phyloP scores from a whole-genome alignment of 2,888 invertebrate species.

The Scaptomyza parva region DNA sequence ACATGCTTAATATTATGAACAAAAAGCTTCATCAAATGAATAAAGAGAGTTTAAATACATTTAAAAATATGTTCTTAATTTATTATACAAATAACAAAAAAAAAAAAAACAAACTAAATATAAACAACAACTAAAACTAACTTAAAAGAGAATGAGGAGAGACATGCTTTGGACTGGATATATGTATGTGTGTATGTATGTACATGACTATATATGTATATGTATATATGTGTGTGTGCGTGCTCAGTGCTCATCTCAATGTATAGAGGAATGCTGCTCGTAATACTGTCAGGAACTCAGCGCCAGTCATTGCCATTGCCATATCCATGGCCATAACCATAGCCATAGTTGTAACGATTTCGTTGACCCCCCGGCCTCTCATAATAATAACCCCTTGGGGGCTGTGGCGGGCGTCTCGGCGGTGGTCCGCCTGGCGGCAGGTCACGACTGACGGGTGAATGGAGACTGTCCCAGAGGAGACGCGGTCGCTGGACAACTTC shows the following conservation, averaged over 20 bases:
- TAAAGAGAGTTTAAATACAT: not conserved
- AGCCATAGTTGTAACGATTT: conserved; percentile 11
- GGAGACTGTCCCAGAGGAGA: conserved; percentile 72
- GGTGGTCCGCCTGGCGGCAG: conserved; percentile 49
- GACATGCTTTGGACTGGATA: conserved; percentile 26
- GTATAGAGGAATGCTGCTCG: conserved; percentile 2
- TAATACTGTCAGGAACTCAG: conserved; percentile 27
- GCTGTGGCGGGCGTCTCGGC: conserved; percentile 8
- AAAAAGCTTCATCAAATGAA: not conserved
- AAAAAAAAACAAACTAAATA: not conserved
- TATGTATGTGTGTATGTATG: not conserved
- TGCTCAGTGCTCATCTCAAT: conserved; percentile 4
- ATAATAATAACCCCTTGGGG: conserved; percentile 53
- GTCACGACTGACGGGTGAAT: conserved; percentile 66
- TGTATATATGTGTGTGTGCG: not conserved
- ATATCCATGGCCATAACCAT: conserved; percentile 17
- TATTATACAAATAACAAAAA: conserved; percentile 28
- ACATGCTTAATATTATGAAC: not conserved
- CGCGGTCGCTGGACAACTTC: conserved; percentile 79
- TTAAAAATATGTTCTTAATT: conserved; percentile 31
- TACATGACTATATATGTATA: conserved; percentile 18
- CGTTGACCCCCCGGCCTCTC: conserved; percentile 42
- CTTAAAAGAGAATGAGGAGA: conserved; percentile 6
- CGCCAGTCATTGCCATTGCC: conserved; percentile 35
- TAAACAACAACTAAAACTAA: not conserved